A percentile compares a stretch with the other conserved stretches of the same genome.
These are phyloP conservation scores for Sitta europaea DNA, from an alignment of 2,113 vertebrate species.

Conservation along the genomic window DNA sequence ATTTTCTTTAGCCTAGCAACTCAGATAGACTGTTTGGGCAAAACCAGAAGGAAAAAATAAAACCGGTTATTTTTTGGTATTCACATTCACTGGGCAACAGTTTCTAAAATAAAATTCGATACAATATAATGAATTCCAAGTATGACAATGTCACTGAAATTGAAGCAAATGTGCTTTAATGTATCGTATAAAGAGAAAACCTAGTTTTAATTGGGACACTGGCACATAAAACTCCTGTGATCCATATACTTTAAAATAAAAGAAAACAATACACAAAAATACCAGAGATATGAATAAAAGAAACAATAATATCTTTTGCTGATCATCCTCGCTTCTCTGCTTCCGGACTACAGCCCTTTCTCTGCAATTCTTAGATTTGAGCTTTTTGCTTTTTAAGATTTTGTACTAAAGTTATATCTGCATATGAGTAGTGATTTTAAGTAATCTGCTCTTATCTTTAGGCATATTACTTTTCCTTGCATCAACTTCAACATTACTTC, in stretches of 20 bases:
- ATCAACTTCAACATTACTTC: not conserved
- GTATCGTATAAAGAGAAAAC: not conserved
- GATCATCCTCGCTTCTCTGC: not conserved
- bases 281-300: not conserved
- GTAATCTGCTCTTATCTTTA: not conserved
- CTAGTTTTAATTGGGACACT: not conserved
- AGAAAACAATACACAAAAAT: not conserved
- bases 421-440: not conserved
- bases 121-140: not conserved
- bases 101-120: not conserved
- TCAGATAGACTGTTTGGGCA: not conserved
- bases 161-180: not conserved
- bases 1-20: not conserved
- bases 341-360: not conserved
- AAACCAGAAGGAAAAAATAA: not conserved
- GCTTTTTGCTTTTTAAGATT: not conserved
- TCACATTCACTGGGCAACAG: not conserved
- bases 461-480: not conserved
- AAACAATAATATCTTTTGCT: not conserved
- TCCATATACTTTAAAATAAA: not conserved
- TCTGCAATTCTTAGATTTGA: not conserved
- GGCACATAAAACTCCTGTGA: not conserved
- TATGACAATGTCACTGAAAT: not conserved
- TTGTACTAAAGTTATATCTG: not conserved
- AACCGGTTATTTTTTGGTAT: not conserved